Conservation (phyloP, 2,888 invertebrate species). For the Drosophila borealis region DNA sequence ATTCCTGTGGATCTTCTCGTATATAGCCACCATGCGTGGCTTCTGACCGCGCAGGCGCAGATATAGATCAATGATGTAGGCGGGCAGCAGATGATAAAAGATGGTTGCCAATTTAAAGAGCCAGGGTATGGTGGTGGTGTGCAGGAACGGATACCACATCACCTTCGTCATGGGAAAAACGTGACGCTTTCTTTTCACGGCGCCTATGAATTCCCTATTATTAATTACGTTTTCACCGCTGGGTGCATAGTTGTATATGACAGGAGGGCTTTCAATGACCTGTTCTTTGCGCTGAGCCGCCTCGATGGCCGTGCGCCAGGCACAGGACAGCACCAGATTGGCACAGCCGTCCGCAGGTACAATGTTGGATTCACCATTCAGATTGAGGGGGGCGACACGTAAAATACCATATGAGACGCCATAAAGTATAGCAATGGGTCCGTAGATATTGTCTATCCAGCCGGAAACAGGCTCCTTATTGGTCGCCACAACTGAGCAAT, state of each 20-base stretch:
- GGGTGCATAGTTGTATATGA: slow-evolving; percentile 93
- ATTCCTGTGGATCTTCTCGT: slow-evolving; percentile 92
- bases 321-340: slow-evolving; percentile 84
- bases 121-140: slow-evolving; percentile 84
- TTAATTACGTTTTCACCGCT: slow-evolving; percentile 91
- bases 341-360: slow-evolving; percentile 85
- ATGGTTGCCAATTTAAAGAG: slow-evolving; percentile 85
- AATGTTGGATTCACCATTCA: slow-evolving; percentile 76
- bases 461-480: slow-evolving; percentile 86
- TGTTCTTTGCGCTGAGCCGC: not conserved
- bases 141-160: slow-evolving; percentile 88
- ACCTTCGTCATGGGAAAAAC: slow-evolving; percentile 87
- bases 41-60: slow-evolving; percentile 65
- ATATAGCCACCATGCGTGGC: slow-evolving; percentile 88
- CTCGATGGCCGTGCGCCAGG: slow-evolving; percentile 83
- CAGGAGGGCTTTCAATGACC: no score
- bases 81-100: slow-evolving; percentile 88
- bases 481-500: slow-evolving; percentile 75
- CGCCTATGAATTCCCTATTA: slow-evolving; percentile 89
- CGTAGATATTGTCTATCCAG: slow-evolving; percentile 90
- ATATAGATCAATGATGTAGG: slow-evolving; percentile 86
- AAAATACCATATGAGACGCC: slow-evolving; percentile 88
- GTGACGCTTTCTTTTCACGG: not conserved
- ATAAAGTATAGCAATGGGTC: slow-evolving; percentile 85
- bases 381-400: slow-evolving; percentile 79